A percentile compares a stretch with the other conserved stretches of the same genome.
These are phyloP conservation scores for Columbina picui DNA, from an alignment of 2,113 vertebrate species.

Conservation along the genomic window DNA sequence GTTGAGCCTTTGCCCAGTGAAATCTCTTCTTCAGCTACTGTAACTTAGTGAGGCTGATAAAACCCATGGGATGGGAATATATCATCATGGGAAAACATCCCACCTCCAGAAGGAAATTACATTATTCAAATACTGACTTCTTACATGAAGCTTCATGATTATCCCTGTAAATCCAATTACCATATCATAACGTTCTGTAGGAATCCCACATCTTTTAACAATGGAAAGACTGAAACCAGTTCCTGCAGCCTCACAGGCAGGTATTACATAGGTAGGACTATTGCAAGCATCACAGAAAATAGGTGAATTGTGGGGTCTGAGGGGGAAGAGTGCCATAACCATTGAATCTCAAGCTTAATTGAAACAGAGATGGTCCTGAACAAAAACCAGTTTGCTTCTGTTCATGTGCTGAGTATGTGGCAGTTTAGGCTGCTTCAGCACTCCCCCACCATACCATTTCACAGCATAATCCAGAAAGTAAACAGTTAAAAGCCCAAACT, in stretches of 20 bases:
- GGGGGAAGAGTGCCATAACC: too few relatives aligned
- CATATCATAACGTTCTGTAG: neutral
- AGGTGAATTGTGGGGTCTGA: too few relatives aligned
- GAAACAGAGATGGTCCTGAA: too few relatives aligned
- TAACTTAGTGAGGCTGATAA: neutral
- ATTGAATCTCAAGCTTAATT: too few relatives aligned
- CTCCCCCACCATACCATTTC: too few relatives aligned
- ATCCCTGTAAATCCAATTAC: slow-evolving; percentile 49
- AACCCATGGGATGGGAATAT: neutral
- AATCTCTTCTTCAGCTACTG: neutral
- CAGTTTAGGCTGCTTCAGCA: too few relatives aligned
- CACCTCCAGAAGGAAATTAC: neutral
- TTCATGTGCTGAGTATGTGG: too few relatives aligned
- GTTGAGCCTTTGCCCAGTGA: neutral
- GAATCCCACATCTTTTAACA: neutral
- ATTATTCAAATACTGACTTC: neutral
- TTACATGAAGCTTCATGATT: neutral
- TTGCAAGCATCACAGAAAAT: too few relatives aligned
- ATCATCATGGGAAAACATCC: neutral
- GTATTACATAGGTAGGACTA: too few relatives aligned
- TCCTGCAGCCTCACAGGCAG: too few relatives aligned
- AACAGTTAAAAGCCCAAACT: slow-evolving; percentile 38
- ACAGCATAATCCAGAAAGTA: neutral
- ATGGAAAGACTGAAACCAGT: neutral
- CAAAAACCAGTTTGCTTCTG: too few relatives aligned